These are phyloP conservation scores for Monopterus albus DNA, from an alignment of 2,113 vertebrate species.

Conservation along the genomic window DNA sequence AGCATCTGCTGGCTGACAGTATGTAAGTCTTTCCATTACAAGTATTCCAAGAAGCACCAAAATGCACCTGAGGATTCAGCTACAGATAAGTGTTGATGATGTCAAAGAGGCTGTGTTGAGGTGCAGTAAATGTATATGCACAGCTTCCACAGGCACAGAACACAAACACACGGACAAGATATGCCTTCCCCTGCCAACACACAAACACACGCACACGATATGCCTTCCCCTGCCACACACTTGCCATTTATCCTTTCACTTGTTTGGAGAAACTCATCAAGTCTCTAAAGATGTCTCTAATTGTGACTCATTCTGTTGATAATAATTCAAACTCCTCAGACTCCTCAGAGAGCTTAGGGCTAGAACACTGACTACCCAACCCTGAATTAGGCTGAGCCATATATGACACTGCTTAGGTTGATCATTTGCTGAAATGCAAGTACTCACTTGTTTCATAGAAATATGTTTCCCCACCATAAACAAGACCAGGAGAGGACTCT, in stretches of 20 bases:
- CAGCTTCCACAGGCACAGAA: slow-evolving; percentile 6
- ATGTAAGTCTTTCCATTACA: slow-evolving; percentile 55
- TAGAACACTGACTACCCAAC: slow-evolving; percentile 36
- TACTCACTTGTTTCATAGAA: background rate
- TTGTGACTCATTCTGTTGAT: slow-evolving; percentile 58
- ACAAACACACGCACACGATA: slow-evolving; percentile 1
- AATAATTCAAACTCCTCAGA: slow-evolving; percentile 66
- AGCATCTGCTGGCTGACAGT: slow-evolving; percentile 24
- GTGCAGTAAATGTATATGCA: background rate
- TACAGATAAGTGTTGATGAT: slow-evolving; percentile 50
- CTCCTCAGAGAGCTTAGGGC: slow-evolving; percentile 27
- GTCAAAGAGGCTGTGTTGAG: slow-evolving; percentile 31
- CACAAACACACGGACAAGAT: no score
- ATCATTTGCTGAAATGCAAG: background rate
- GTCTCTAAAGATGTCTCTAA: slow-evolving; percentile 69
- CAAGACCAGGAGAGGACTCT: background rate
- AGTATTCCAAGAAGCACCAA: slow-evolving; percentile 32
- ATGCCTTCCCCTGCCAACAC: background rate
- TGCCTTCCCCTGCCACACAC: slow-evolving; percentile 1
- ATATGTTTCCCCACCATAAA: background rate
- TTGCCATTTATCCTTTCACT: slow-evolving; percentile 57
- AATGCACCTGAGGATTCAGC: slow-evolving; percentile 52
- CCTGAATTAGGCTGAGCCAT: background rate
- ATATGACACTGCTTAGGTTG: background rate
- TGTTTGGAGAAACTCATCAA: slow-evolving; percentile 55